Base-by-base conservation (phyloP, 2,888 invertebrate genomes). In the Andrena flavipes region DNA sequence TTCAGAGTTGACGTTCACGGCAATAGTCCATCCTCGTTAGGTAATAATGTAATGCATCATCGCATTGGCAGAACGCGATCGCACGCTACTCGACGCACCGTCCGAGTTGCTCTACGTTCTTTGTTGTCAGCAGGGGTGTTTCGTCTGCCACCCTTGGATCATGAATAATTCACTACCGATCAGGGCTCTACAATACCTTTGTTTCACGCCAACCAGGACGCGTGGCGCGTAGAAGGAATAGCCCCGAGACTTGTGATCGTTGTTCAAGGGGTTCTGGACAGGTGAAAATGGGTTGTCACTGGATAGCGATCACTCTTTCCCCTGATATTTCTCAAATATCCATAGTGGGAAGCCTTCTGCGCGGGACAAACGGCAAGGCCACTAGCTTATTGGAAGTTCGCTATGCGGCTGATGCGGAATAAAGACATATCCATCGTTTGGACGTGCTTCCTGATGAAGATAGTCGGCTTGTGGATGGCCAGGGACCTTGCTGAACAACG, bases 401-500 rank as follows among this genome's bases (percentile, higher is more conserved):
- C 10, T 16, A 78, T 72, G 79, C 56, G 56, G 8, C 13, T 23
- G 0, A 13, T 5, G 23, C 56, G n/a, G 16, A 42, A n/a, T 8
- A 64, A 26, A 7, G 72, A 80, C n/a, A 5, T 68, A 8, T 80
- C 72, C 20, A 80, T 80, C n/a, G 33, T 62, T 10, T 78, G 67
- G 80, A 63, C 72, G 2, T 59, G 63, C 20, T 56, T 79, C 10
- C 42, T 80, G 10, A 70, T 80, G 79, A 80, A 80, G 51, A 20
- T 48, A 10, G 51, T 79, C 0, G 80, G 79, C 0, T 5, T 80
- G 8, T 80, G 80, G 80, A 3, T 72, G 8, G 80, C 80, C 0
- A 16, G 10, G 1, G 48, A 79, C 30, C 0, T 10, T 5, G 56
- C 48, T 5, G 68, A 79, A 5, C 67, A 72, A 30, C 56, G 62